Evolutionary conservation across 92 coral and sea anemone genomes (phyloP).

Genomic region (Paramuricea clavata): DNA sequence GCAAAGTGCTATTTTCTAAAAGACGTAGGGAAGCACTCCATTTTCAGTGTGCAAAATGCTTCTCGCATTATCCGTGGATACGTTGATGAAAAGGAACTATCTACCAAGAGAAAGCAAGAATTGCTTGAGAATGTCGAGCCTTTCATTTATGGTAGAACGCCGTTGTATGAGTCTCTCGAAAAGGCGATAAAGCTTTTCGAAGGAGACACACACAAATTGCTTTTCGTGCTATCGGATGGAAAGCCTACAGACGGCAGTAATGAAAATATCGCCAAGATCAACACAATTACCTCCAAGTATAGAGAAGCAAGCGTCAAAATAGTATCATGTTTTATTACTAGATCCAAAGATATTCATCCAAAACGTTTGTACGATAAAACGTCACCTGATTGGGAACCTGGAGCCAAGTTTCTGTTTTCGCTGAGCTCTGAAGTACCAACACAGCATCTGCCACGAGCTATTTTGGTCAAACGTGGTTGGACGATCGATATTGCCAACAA

Average conservation of each 20-base stretch:
- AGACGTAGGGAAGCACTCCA: no score
- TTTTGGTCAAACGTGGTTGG: constrained; percentile 32
- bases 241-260: not conserved
- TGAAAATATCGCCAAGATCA: not conserved
- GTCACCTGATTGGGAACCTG: not conserved
- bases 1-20: no score
- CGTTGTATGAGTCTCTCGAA: constrained; percentile 7
- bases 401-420: constrained; percentile 36
- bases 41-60: no score
- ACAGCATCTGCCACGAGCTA: not conserved
- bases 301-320: constrained; percentile 32
- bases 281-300: not conserved
- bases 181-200: not conserved
- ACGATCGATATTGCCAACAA: constrained; percentile 1
- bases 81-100: not conserved
- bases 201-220: not conserved
- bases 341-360: not conserved
- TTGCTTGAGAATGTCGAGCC: constrained; percentile 19
- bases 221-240: constrained; percentile 34
- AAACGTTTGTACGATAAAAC: constrained; percentile 3
- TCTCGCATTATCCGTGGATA: no score
- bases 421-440: constrained; percentile 52
- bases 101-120: not conserved
- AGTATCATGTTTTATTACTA: constrained; percentile 66
- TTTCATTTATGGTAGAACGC: constrained; percentile 29